These are phyloP conservation scores for Drosophila tropicalis DNA, from an alignment of 1,140 invertebrate genomes.

Conservation along the genomic window DNA sequence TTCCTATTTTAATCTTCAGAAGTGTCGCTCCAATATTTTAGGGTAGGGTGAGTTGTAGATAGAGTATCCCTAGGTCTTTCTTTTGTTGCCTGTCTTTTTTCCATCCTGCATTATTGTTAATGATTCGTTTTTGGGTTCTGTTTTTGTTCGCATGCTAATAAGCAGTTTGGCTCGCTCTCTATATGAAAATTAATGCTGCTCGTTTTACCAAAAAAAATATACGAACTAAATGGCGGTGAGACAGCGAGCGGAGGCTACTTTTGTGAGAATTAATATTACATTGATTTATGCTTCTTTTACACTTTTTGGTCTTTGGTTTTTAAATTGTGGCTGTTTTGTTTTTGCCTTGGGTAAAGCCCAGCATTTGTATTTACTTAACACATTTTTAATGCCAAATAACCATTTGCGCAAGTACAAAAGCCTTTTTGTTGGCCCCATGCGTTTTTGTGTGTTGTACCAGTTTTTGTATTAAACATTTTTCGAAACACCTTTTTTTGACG, in stretches of 20 bases:
- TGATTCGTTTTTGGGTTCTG: conserved; percentile 28
- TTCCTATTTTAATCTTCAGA: too few relatives aligned
- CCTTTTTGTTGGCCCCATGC: conserved; percentile 29
- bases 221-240: conserved; percentile 16
- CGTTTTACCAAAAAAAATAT: conserved; percentile 34
- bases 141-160: conserved; percentile 55
- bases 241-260: background rate
- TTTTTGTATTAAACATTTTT: background rate
- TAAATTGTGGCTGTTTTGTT: conserved; percentile 3
- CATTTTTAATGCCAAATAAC: conserved; percentile 48
- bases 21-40: too few relatives aligned
- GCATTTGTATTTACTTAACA: conserved; percentile 56
- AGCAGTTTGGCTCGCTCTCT: conserved; percentile 39
- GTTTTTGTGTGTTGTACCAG: conserved; percentile 32
- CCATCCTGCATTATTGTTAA: conserved; percentile 21
- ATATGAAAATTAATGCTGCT: conserved; percentile 51
- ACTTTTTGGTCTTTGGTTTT: background rate
- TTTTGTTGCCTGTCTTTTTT: too few relatives aligned
- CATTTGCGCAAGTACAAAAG: conserved; percentile 69
- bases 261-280: conserved; percentile 10
- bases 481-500: conserved; percentile 32
- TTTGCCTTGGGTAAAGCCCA: conserved; percentile 36
- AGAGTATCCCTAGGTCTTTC: background rate
- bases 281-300: conserved; percentile 48
- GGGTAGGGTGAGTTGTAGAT: too few relatives aligned